Conservation (phyloP, 1,140 invertebrate genomes). For the Harlomillsia oculata region DNA sequence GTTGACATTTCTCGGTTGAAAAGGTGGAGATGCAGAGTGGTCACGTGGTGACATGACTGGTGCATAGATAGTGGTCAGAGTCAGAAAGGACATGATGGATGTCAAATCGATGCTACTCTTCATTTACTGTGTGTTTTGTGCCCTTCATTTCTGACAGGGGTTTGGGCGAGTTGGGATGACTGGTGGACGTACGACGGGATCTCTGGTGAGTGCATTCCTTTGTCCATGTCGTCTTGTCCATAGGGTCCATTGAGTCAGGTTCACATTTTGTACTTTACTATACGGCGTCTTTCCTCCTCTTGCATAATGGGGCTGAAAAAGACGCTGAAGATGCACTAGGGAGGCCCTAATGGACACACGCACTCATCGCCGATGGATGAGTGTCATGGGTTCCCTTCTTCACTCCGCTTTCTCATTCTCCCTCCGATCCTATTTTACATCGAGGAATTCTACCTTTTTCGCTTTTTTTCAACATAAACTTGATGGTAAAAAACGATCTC, state of each 20-base stretch:
- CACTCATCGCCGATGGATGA: too few species aligned
- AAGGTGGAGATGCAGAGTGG: background rate
- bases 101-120: conserved; percentile 29
- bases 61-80: conserved; percentile 9
- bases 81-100: conserved; percentile 25
- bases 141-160: conserved; percentile 23
- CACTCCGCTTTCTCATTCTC: too few species aligned
- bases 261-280: too few species aligned
- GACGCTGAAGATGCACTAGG: too few species aligned
- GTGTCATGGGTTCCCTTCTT: too few species aligned
- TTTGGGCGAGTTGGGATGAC: conserved; percentile 66
- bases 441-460: too few species aligned
- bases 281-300: too few species aligned
- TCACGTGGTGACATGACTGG: background rate
- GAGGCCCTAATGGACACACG: too few species aligned
- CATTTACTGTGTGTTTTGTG: conserved; percentile 29
- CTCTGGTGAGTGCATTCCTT: conserved; percentile 57
- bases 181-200: conserved; percentile 92
- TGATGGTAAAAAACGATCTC: too few species aligned
- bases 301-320: too few species aligned
- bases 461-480: too few species aligned
- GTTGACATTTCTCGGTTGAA: background rate
- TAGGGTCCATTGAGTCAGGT: background rate
- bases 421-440: too few species aligned
- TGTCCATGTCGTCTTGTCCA: background rate